Conservation (phyloP, 2,888 invertebrate species). For the Melinopterus prodromus region DNA sequence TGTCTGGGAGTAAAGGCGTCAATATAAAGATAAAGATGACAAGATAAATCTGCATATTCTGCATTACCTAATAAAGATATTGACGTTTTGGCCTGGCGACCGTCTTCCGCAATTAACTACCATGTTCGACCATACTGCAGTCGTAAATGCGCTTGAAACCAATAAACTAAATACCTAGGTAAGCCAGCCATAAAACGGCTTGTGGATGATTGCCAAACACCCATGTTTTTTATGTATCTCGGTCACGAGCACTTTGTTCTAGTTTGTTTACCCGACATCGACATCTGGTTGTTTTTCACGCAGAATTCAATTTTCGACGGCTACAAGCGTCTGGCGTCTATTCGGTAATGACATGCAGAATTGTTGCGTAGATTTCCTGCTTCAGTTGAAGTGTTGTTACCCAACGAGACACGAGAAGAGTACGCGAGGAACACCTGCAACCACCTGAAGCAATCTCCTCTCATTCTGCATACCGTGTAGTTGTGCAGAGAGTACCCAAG, state of each 20-base stretch:
- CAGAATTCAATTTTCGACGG: neutral
- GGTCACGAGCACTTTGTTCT: neutral
- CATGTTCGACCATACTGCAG: neutral
- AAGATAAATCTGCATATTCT: too few relatives aligned
- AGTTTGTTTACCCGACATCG: neutral
- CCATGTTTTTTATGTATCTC: neutral
- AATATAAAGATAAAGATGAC: too few relatives aligned
- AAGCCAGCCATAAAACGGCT: neutral
- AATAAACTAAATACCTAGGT: neutral
- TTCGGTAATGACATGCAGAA: neutral
- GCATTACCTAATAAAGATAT: too few relatives aligned
- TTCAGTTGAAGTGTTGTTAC: neutral
- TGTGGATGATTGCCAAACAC: neutral
- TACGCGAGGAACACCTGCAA: neutral
- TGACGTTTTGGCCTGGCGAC: neutral
- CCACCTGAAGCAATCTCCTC: constrained; percentile 4
- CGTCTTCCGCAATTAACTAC: neutral
- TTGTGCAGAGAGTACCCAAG: neutral
- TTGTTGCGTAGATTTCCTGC: neutral
- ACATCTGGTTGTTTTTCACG: neutral
- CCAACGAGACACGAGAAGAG: neutral
- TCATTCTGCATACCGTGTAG: neutral
- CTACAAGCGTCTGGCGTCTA: neutral
- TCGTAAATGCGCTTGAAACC: neutral
- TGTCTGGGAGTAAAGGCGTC: too few relatives aligned